phyloP scores from a whole-genome alignment of 1,140 invertebrate species.

The Macrostomum lignano region DNA sequence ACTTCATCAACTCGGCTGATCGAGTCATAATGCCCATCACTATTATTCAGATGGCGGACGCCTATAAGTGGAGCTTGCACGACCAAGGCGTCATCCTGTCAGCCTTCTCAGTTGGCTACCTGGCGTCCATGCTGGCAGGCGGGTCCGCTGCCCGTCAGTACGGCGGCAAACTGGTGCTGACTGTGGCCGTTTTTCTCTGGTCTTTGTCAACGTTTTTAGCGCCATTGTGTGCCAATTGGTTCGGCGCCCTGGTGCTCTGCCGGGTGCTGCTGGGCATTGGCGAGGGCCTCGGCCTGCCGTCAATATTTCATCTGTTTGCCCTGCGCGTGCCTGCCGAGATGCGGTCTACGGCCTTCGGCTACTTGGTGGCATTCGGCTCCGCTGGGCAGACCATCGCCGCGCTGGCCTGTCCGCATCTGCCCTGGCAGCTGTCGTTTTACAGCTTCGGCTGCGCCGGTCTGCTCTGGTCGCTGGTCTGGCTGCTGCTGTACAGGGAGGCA shows the following conservation, averaged over 20 bases:
- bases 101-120: conserved; percentile 47
- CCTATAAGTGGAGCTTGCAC: conserved; percentile 43
- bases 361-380: conserved; percentile 42
- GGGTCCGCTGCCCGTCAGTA: conserved; percentile 40
- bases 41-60: conserved; percentile 43
- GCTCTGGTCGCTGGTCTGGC: conserved; percentile 40
- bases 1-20: conserved; percentile 51
- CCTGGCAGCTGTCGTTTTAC: conserved; percentile 43
- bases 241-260: conserved; percentile 35
- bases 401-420: conserved; percentile 35
- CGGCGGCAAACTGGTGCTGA: conserved; percentile 41
- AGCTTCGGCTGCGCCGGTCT: conserved; percentile 41
- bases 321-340: conserved; percentile 43
- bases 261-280: conserved; percentile 42
- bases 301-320: conserved; percentile 49
- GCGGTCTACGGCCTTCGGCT: conserved; percentile 44
- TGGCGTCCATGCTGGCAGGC: conserved; percentile 43
- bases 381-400: conserved; percentile 47
- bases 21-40: conserved; percentile 50
- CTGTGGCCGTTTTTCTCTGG: conserved; percentile 43
- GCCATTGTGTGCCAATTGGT: conserved; percentile 37
- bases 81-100: conserved; percentile 48
- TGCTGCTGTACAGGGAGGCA: conserved; percentile 34
- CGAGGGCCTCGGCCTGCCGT: conserved; percentile 46
- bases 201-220: conserved; percentile 44